phyloP scores from a whole-genome alignment of 2,888 invertebrate species.

The Melieria omissa region DNA sequence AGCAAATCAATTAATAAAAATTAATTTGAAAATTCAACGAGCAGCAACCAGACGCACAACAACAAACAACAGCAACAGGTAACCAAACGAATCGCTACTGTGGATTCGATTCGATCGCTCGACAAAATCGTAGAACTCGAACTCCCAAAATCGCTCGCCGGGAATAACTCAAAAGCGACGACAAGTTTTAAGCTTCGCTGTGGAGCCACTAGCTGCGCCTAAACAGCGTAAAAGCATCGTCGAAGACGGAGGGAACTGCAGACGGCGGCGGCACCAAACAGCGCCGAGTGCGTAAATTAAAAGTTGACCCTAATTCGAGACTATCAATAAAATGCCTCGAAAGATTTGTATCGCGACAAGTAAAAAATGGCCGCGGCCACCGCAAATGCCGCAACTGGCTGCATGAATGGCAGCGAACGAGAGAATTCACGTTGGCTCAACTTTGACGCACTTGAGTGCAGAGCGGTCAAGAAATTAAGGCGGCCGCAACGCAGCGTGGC shows the following conservation, averaged over 20 bases:
- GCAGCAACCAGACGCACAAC: too few species aligned
- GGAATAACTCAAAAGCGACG: background rate
- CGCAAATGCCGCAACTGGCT: slow-evolving; percentile 10
- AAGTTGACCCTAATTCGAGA: slow-evolving; percentile 58
- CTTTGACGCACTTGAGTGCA: background rate
- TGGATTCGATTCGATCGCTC: background rate
- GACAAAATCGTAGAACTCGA: slow-evolving; percentile 2
- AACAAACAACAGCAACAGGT: slow-evolving; percentile 8
- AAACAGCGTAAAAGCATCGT: background rate
- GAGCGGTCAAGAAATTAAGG: slow-evolving; percentile 9
- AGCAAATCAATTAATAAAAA: slow-evolving; percentile 20
- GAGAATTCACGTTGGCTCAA: background rate
- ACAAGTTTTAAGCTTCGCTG: background rate
- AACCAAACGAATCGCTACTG: background rate
- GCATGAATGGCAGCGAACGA: background rate
- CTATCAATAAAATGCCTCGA: slow-evolving; percentile 56
- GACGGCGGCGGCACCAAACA: background rate
- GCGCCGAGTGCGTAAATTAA: slow-evolving; percentile 28
- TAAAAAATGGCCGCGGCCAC: background rate
- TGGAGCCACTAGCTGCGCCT: background rate
- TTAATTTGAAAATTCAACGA: slow-evolving; percentile 8
- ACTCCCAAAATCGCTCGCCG: background rate
- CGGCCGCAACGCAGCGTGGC: slow-evolving; percentile 44
- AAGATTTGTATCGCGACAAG: slow-evolving; percentile 24
- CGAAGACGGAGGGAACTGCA: background rate